Base-by-base conservation (phyloP, 2,888 invertebrate genomes). In the Loripinus fragilis region DNA sequence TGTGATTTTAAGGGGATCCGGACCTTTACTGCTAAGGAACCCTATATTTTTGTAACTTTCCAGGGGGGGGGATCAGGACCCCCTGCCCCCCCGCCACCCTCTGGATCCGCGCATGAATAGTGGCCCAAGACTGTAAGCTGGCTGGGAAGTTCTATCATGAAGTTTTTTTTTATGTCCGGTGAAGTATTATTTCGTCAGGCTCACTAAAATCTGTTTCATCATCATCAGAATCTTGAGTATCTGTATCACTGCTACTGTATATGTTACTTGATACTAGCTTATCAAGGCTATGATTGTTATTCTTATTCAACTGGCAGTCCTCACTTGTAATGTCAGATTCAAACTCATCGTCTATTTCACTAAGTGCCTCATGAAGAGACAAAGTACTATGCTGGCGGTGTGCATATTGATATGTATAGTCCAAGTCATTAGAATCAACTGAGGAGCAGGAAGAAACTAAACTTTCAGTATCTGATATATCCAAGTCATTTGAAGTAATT, bases 341-440 rank as follows among this genome's bases (percentile, higher is more conserved):
- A 28, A 2, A 5, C 15, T 25, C 3, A 15, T 28, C 28, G 5
- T 30, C 33, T 2, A 1, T 33, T 10, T 2, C 3, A 1, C 20
- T 20, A 8, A 1, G 2, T 8, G 28, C 20, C 5, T 8, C 17
- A 8, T n/a, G 25, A 5, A 2, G 5, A 5, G 5, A 25, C n/a
- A n/a, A n/a, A 33, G 15, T 33, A 28, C 10, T 20, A n/a, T 42
- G 12, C 1, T 10, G 1, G 1, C 5, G n/a, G 7, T 38, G 10
- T 2, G 76, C 48, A 48, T 71, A 69, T 42, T 83, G 82, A 70
- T 83, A 83, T 7, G 48, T 68, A 41, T 55, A 83, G 28, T 83
- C 80, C 12, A 83, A 76, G 35, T 77, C 74, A 10, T 72, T 68
- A 0, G 82, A 52, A 33, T 80, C 80, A 23, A 76, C 52, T 15